These are phyloP conservation scores for Dryocosmus kuriphilus DNA, from an alignment of 2,888 invertebrate species.

Conservation along the genomic window DNA sequence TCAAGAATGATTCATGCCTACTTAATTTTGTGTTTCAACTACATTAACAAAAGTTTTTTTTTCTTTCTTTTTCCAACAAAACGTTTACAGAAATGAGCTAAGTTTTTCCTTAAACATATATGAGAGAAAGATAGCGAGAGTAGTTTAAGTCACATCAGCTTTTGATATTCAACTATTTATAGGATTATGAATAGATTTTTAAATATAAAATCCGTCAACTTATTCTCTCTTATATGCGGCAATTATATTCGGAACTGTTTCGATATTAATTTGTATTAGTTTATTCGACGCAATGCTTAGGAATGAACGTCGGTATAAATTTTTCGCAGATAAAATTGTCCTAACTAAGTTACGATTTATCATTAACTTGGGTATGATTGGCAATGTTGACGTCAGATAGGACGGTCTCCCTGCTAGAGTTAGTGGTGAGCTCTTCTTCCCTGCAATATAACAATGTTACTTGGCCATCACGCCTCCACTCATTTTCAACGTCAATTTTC, in stretches of 20 bases:
- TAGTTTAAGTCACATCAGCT: conserved; percentile 20
- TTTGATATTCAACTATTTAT: conserved; percentile 26
- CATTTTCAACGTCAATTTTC: conserved; percentile 35
- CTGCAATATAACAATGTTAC: conserved; percentile 76
- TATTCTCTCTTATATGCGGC: not conserved
- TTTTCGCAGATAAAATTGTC: conserved; percentile 24
- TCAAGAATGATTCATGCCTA: not conserved
- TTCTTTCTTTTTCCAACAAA: not conserved
- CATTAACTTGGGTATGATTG: conserved; percentile 72
- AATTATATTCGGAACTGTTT: conserved; percentile 5
- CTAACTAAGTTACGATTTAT: conserved; percentile 64
- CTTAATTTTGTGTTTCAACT: not conserved
- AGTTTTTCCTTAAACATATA: not conserved
- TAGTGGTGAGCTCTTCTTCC: conserved; percentile 76
- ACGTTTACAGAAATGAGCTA: not conserved
- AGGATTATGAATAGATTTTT: conserved; percentile 16
- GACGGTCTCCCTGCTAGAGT: conserved; percentile 76
- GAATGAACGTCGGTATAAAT: conserved; percentile 7
- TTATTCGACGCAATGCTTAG: conserved; percentile 6
- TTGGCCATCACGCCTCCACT: conserved; percentile 65
- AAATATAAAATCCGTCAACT: conserved; percentile 29
- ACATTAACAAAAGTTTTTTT: not conserved
- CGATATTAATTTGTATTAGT: conserved; percentile 23
- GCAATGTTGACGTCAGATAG: conserved; percentile 75
- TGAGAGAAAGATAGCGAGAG: conserved; percentile 19